Evolutionary conservation across 2,797 vertebrate genomes (phyloP).

Genomic region (Rhadinocentrus ornatus): DNA sequence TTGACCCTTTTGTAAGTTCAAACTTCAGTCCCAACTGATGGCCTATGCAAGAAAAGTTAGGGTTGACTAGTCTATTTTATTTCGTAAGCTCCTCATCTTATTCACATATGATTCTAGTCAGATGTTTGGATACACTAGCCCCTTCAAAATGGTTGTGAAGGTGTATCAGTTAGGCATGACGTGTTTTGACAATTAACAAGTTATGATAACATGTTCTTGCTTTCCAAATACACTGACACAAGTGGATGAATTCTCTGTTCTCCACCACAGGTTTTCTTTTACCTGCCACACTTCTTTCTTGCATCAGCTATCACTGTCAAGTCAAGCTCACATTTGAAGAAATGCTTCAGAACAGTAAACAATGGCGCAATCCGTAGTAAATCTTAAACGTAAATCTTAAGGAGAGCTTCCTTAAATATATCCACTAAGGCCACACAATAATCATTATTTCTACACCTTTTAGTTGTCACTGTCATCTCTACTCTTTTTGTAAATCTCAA

Average conservation of each 20-base stretch:
- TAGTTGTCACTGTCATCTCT: no score
- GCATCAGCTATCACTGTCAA: background rate
- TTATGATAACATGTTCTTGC: background rate
- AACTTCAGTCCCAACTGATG: no score
- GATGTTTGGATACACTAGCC: background rate
- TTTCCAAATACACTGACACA: background rate
- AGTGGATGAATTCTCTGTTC: background rate
- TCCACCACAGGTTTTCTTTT: background rate
- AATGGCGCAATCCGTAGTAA: background rate
- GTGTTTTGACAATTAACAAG: constrained; percentile 2
- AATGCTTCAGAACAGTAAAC: background rate
- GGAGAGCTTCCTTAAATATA: background rate
- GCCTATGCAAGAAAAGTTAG: no score
- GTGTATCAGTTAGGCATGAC: background rate
- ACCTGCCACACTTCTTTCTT: background rate
- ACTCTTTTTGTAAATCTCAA: no score
- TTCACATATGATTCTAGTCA: background rate
- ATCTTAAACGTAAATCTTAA: background rate
- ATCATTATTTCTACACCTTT: background rate
- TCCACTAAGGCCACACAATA: background rate
- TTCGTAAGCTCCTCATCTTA: background rate
- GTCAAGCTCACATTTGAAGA: constrained; percentile 1
- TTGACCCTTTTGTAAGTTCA: no score
- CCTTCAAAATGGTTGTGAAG: background rate
- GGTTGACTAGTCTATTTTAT: background rate